Conservation (phyloP, 2,113 vertebrate species). For the Chionodraco myersi region DNA sequence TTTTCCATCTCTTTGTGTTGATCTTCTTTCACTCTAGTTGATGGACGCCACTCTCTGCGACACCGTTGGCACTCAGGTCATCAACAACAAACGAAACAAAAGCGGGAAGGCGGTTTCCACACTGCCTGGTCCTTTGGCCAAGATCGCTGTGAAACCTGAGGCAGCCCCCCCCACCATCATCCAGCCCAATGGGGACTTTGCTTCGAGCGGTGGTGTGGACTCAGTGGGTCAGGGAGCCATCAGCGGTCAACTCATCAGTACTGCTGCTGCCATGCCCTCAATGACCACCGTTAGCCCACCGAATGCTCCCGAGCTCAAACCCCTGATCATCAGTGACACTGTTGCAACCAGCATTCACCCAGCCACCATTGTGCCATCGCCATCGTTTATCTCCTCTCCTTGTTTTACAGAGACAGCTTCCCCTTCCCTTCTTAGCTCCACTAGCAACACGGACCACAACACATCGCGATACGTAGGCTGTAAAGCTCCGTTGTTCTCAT, state of each 20-base stretch:
- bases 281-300: conserved; percentile 42
- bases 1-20: neutral
- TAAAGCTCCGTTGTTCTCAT: conserved; percentile 51
- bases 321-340: conserved; percentile 70
- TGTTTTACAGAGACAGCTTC: conserved; percentile 65
- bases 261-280: conserved; percentile 38
- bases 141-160: conserved; percentile 63
- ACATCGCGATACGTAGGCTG: conserved; percentile 27
- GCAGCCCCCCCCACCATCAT: conserved; percentile 48
- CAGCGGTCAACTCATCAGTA: conserved; percentile 34
- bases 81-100: conserved; percentile 65
- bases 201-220: conserved; percentile 13
- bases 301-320: conserved; percentile 62
- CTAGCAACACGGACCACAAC: conserved; percentile 49
- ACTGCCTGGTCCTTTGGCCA: conserved; percentile 64
- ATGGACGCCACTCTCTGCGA: conserved; percentile 84
- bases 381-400: conserved; percentile 58
- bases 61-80: conserved; percentile 74
- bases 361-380: conserved; percentile 54
- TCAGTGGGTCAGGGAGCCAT: conserved; percentile 14
- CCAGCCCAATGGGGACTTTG: conserved; percentile 56
- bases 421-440: conserved; percentile 31
- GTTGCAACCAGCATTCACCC: conserved; percentile 61
- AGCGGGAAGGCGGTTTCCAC: conserved; percentile 29
- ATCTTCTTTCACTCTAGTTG: conserved; percentile 61